Base-by-base conservation (phyloP, 2,113 vertebrate species). In the Zootoca vivipara region DNA sequence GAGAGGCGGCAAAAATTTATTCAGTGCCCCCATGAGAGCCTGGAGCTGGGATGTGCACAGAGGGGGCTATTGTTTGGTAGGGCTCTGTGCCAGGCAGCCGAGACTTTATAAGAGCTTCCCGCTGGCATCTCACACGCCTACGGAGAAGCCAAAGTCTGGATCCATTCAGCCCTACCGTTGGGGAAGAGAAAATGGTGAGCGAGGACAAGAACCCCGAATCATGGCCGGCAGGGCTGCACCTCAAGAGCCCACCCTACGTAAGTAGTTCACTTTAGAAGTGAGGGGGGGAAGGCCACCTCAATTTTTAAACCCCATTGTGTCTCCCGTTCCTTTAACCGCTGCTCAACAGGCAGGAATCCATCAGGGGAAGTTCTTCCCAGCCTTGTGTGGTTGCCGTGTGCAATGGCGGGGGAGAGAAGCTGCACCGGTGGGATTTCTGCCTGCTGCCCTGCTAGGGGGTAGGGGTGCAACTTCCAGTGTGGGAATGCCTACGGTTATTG, bases 231-330 rank as follows among this genome's bases (percentile, higher is more conserved):
- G 83, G 89, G 4, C 65, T 83, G 38, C 86, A 91, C 22, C 78
- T 90, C 15, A 90, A 91, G 52, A 93, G 70, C n/a, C 92, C 92
- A 33, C 91, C 91, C 6, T 92, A 93, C 15, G 92, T 93, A 89
- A 93, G 92, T 90, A n/a, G 69, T 3, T 12, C 10, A 4, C 24
- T 26, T 10, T 8, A 52, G 9, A 18, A 65, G 13, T 7, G 40
- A 15, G 7, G 9, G 5, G 20, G 13, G 20, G 35, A 1, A 18
- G 24, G 30, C n/a, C 26, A 1, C 0, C 22, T 15, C 35, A 2
- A 28, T 38, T 64, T 28, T 62, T 62, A n/a, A 28, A 28, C 9
- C 18, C 26, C 8, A 28, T n/a, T 15, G 15, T 26, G 35, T 10
- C 20, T 18, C 35, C 22, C 22, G 2, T 33, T 8, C 22, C 58